These are phyloP conservation scores for Phalanger gymnotis DNA, from an alignment of 2,797 vertebrate genomes.

Conservation along the genomic window DNA sequence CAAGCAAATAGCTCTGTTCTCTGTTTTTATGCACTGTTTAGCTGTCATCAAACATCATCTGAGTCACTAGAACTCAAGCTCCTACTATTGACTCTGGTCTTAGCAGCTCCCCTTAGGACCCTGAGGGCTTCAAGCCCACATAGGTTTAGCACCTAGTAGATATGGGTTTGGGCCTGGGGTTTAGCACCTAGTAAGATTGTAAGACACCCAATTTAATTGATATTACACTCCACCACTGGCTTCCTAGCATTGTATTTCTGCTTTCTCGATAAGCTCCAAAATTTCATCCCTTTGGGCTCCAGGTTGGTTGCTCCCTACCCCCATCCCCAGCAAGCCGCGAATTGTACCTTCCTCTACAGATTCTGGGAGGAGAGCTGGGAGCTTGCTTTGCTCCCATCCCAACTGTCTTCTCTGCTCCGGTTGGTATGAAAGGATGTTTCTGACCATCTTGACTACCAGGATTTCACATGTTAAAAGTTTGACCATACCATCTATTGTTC, in stretches of 20 bases:
- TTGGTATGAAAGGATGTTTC: background rate
- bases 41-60: too few species aligned
- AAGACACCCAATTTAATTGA: too few species aligned
- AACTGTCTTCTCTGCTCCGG: background rate
- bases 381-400: background rate
- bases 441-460: background rate
- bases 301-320: background rate
- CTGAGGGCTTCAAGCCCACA: too few species aligned
- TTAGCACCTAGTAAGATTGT: too few species aligned
- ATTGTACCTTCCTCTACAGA: background rate
- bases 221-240: background rate
- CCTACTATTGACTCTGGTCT: too few species aligned
- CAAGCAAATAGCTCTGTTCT: too few species aligned
- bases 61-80: too few species aligned
- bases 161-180: too few species aligned
- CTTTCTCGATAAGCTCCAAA: background rate
- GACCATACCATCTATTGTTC: background rate
- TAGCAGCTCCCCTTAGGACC: too few species aligned
- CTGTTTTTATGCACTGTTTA: too few species aligned
- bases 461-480: background rate
- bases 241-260: background rate
- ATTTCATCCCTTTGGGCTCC: background rate
- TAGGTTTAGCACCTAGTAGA: too few species aligned
- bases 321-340: background rate
- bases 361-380: background rate